Evolutionary conservation across 2,113 vertebrate species (phyloP).

Genomic region (Australoheros scitulus): DNA sequence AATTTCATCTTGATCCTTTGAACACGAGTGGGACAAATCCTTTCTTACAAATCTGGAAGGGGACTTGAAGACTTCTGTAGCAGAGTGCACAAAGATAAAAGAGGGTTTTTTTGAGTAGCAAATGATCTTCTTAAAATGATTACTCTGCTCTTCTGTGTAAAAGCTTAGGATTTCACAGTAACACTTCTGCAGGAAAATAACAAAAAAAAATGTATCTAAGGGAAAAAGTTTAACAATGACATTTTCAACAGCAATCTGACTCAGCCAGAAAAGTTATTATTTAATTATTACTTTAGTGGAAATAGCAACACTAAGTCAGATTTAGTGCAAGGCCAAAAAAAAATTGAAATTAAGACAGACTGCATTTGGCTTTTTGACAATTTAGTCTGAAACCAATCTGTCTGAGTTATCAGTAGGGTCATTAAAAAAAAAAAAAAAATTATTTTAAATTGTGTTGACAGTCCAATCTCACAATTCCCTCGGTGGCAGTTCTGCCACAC

Average conservation of each 20-base stretch:
- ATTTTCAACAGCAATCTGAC: constrained; percentile 43
- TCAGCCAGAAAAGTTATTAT: constrained; percentile 41
- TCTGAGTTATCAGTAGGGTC: constrained; percentile 33
- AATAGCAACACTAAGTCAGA: constrained; percentile 42
- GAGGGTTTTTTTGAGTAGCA: constrained; percentile 25
- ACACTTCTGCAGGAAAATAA: constrained; percentile 14
- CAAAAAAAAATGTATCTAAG: constrained; percentile 7
- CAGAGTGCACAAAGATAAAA: constrained; percentile 48
- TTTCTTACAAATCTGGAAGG: constrained; percentile 59
- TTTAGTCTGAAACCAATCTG: constrained; percentile 53
- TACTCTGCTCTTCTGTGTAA: constrained; percentile 26
- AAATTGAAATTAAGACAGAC: constrained; percentile 44
- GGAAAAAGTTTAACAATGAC: constrained; percentile 35
- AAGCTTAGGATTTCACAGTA: constrained; percentile 38
- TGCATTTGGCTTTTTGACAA: constrained; percentile 57
- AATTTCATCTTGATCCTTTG: constrained; percentile 58
- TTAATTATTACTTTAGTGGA: constrained; percentile 39
- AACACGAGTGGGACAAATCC: constrained; percentile 62
- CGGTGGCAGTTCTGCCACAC: constrained; percentile 10
- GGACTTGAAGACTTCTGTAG: constrained; percentile 42
- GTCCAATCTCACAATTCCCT: not conserved
- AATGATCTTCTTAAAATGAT: constrained; percentile 59
- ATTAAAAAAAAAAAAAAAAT: constrained; percentile 40
- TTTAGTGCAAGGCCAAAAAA: constrained; percentile 47
- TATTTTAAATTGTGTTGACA: constrained; percentile 21